These are phyloP conservation scores for Cottoperca gobio DNA, from an alignment of 2,797 vertebrate species.

Conservation along the genomic window DNA sequence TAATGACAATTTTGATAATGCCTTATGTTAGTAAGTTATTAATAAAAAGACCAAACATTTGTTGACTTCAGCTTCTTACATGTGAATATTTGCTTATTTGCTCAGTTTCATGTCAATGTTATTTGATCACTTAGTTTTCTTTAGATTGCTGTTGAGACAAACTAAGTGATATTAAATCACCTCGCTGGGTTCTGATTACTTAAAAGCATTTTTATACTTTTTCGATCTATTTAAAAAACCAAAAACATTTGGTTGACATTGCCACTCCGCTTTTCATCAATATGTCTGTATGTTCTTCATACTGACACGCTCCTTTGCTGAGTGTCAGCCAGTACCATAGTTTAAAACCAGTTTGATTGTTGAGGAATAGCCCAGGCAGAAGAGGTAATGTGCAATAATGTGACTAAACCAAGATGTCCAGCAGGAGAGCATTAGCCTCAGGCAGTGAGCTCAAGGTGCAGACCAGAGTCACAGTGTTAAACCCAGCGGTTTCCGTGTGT, in stretches of 20 bases:
- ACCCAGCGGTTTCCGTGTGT: slow-evolving; percentile 64
- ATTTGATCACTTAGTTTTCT: not conserved
- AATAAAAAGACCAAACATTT: not conserved
- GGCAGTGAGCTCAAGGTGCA: slow-evolving; percentile 58
- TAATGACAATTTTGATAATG: not conserved
- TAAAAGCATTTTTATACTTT: not conserved
- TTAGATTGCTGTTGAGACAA: not conserved
- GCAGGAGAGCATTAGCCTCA: slow-evolving; percentile 61
- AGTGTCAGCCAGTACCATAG: not conserved
- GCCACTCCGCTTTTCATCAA: not conserved
- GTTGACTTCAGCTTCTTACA: not conserved
- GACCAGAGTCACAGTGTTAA: slow-evolving; percentile 58
- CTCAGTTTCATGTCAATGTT: not conserved
- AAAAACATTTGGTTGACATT: not conserved
- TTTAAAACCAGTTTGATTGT: not conserved
- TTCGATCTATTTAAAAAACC: not conserved
- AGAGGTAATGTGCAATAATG: slow-evolving; percentile 20
- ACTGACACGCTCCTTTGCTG: not conserved
- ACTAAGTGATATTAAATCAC: not conserved
- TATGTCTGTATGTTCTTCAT: not conserved
- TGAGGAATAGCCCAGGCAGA: not conserved
- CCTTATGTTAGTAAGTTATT: not conserved
- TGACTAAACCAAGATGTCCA: slow-evolving; percentile 58
- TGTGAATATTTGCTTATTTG: not conserved
- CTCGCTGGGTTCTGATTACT: not conserved